Conservation (phyloP, 2,797 vertebrate genomes). For the Squalus acanthias region DNA sequence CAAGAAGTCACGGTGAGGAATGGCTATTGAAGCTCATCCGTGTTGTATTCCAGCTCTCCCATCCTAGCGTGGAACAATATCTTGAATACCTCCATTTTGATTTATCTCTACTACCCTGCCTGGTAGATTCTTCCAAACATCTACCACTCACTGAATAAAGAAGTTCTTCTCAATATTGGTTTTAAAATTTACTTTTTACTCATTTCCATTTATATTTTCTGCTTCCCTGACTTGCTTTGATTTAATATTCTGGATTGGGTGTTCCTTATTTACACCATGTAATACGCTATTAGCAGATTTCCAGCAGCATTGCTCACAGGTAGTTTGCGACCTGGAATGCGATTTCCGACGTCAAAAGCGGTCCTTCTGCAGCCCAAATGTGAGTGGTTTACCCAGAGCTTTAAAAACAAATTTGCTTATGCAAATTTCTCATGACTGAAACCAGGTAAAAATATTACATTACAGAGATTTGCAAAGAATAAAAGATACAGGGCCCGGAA, state of each 20-base stretch:
- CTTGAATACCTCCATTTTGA: neutral
- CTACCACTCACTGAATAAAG: neutral
- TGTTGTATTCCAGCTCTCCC: neutral
- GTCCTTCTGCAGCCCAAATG: neutral
- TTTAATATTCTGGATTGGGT: neutral
- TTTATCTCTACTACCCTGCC: neutral
- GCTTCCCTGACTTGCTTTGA: neutral
- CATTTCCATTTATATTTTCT: neutral
- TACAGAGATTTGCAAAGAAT: neutral
- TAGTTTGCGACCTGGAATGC: neutral
- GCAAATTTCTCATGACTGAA: neutral
- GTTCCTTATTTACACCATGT: neutral
- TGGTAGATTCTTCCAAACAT: neutral
- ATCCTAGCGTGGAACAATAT: neutral
- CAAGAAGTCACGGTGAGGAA: neutral
- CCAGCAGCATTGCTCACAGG: neutral
- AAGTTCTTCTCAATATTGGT: neutral
- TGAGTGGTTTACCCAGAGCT: neutral
- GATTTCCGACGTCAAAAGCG: neutral
- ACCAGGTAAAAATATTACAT: neutral
- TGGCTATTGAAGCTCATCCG: neutral
- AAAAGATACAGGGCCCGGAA: neutral
- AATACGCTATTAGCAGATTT: neutral
- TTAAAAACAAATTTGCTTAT: neutral
- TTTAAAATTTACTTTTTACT: neutral